Percentiles rank a stretch among this genome's conserved stretches.
Evolutionary conservation across 2,888 invertebrate genomes (phyloP).

Genomic region (Noctua pronuba): DNA sequence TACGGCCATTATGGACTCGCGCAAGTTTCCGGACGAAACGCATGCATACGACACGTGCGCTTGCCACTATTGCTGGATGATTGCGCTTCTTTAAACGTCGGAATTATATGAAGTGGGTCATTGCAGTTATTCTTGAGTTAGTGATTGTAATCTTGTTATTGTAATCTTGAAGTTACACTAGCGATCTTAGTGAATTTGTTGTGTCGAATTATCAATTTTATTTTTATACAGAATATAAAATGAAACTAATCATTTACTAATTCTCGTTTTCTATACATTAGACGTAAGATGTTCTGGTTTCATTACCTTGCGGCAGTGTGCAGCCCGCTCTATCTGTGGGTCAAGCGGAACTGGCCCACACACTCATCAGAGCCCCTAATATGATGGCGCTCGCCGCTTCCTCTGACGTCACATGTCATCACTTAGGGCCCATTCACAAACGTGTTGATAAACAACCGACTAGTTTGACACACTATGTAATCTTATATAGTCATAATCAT

Average conservation of each 20-base stretch:
- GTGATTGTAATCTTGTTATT: slow-evolving; percentile 13
- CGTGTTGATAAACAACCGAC: slow-evolving; percentile 29
- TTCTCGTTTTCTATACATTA: not conserved
- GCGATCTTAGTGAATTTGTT: not conserved
- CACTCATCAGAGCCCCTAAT: slow-evolving; percentile 65
- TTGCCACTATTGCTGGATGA: slow-evolving; percentile 50
- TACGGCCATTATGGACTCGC: slow-evolving; percentile 72
- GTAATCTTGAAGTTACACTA: not conserved
- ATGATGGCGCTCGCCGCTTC: slow-evolving; percentile 69
- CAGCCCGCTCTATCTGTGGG: slow-evolving; percentile 37
- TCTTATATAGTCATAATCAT: slow-evolving; percentile 22
- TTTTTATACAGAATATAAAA: not conserved
- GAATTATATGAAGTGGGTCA: slow-evolving; percentile 17
- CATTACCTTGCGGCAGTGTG: slow-evolving; percentile 38
- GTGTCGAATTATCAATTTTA: not conserved
- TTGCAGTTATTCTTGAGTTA: slow-evolving; percentile 20
- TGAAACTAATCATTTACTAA: not conserved
- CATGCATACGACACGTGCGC: slow-evolving; percentile 64
- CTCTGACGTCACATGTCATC: slow-evolving; percentile 60
- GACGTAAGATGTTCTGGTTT: not conserved
- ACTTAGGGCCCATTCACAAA: slow-evolving; percentile 55
- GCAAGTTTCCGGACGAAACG: slow-evolving; percentile 69
- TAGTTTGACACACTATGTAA: slow-evolving; percentile 45
- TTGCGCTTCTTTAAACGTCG: slow-evolving; percentile 8
- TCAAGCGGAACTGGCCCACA: slow-evolving; percentile 75